Conservation (phyloP, 2,797 vertebrate species). For the Mus spretus region DNA sequence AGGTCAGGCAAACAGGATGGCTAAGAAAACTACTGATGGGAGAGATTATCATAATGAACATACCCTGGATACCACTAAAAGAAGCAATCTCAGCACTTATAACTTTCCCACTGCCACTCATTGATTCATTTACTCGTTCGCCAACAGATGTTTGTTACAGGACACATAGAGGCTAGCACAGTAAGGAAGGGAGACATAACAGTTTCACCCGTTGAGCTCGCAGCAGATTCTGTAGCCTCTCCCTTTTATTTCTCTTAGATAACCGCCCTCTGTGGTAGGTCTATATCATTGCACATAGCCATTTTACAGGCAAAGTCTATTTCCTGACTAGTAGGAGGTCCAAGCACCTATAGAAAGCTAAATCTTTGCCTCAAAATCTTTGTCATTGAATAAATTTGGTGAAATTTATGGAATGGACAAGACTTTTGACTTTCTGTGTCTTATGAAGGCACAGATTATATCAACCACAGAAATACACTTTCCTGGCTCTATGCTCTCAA, state of each 20-base stretch:
- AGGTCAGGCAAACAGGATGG: slow-evolving; percentile 1
- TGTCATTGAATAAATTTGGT: slow-evolving; percentile 56
- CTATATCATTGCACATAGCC: neutral
- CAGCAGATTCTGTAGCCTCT: neutral
- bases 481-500: neutral
- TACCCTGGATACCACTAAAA: neutral
- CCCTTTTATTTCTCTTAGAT: slow-evolving; percentile 17
- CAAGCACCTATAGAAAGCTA: slow-evolving; percentile 55
- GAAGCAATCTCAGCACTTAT: neutral
- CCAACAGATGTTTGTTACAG: slow-evolving; percentile 40
- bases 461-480: neutral
- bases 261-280: slow-evolving; percentile 19
- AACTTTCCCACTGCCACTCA: slow-evolving; percentile 1
- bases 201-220: neutral
- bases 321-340: slow-evolving; percentile 49
- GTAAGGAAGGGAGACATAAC: neutral
- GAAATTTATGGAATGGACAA: neutral
- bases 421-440: slow-evolving; percentile 17
- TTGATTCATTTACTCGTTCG: slow-evolving; percentile 60
- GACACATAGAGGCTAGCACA: neutral
- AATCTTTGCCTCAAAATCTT: slow-evolving; percentile 55
- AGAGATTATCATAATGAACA: slow-evolving; percentile 33
- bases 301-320: slow-evolving; percentile 60
- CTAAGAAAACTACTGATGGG: slow-evolving; percentile 47
- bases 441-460: neutral